phyloP scores from a whole-genome alignment of 2,113 vertebrate species.

The Percina caprodes region DNA sequence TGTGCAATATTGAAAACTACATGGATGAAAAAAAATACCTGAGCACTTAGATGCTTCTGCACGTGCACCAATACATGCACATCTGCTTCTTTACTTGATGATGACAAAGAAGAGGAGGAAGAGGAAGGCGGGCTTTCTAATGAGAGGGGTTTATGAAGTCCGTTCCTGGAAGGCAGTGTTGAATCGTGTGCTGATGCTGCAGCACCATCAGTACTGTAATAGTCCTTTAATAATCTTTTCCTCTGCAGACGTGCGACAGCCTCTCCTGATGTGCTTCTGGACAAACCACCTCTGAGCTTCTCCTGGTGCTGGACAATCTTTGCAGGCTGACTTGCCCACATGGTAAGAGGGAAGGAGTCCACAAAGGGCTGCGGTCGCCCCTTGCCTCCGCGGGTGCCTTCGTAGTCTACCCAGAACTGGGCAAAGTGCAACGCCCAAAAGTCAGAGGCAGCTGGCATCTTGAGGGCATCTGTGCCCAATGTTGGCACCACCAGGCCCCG shows the following conservation, averaged over 20 bases:
- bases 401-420: slow-evolving; percentile 98
- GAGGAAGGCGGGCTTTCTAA: slow-evolving; percentile 78
- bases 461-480: slow-evolving; percentile 88
- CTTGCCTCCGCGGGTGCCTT: slow-evolving; percentile 89
- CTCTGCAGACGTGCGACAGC: slow-evolving; percentile 88
- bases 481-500: slow-evolving; percentile 88
- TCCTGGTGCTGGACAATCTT: slow-evolving; percentile 88
- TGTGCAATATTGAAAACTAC: neutral
- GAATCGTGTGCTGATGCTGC: slow-evolving; percentile 46
- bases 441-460: slow-evolving; percentile 90
- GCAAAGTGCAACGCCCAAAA: slow-evolving; percentile 95
- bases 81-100: slow-evolving; percentile 84
- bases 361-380: slow-evolving; percentile 93
- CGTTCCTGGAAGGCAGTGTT: slow-evolving; percentile 73
- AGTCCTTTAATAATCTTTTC: slow-evolving; percentile 93
- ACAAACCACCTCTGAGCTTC: slow-evolving; percentile 79
- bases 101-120: slow-evolving; percentile 45
- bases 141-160: slow-evolving; percentile 81
- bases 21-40: slow-evolving; percentile 81
- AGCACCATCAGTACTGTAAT: slow-evolving; percentile 87
- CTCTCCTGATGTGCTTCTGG: slow-evolving; percentile 89
- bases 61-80: slow-evolving; percentile 91
- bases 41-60: slow-evolving; percentile 92
- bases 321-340: slow-evolving; percentile 94
- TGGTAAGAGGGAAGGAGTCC: slow-evolving; percentile 94